Evolutionary conservation across 2,888 invertebrate genomes (phyloP), one percentile per base, ranked within the genome.

Genomic region (Metallyticus violacea): DNA sequence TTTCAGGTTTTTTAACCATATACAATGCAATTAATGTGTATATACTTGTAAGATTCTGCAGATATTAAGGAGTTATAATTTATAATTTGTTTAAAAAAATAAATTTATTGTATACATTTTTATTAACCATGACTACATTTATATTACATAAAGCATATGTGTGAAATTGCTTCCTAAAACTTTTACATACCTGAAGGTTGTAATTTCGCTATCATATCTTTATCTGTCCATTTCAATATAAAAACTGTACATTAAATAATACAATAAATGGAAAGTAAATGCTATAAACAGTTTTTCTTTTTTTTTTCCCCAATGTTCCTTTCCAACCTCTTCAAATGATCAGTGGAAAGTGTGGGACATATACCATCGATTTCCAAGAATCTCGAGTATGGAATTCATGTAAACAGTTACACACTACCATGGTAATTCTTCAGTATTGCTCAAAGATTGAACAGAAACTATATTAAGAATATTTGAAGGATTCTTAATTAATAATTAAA

Each of bases 131-230:
- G 83, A 83, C 83, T 28, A 77, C 40, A 9, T 62, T 62, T 62
- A 22, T 83, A 77, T 27, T 7, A 81, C 28, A 77, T 77, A 26
- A 62, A 4, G 7, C 9, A 81, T 29, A 22, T 62, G 22, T 62
- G 40, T 62, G 40, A 81, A 81, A 40, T 77, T 15, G 81, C 81
- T 81, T 81, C 81, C 26, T 28, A 40, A 81, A 81, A 29, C 28
- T 27, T 77, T 87, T 85, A 28, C 28, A 86, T 86, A 82, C 87
- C 87, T 87, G 87, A 87, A 86, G 87, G 86, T 87, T 87, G 86
- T 84, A 81, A 87, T 83, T 80, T 86, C 85, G 86, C 86, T 62
- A 87, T 85, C 79, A 84, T 62, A 84, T 86, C 78, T 84, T 81
- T 87, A 85, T 30, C 81, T 87, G 85, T 87, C 85, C 87, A 87